phyloP scores from a whole-genome alignment of 2,113 vertebrate genomes.

The Notarius lentiginosus region DNA sequence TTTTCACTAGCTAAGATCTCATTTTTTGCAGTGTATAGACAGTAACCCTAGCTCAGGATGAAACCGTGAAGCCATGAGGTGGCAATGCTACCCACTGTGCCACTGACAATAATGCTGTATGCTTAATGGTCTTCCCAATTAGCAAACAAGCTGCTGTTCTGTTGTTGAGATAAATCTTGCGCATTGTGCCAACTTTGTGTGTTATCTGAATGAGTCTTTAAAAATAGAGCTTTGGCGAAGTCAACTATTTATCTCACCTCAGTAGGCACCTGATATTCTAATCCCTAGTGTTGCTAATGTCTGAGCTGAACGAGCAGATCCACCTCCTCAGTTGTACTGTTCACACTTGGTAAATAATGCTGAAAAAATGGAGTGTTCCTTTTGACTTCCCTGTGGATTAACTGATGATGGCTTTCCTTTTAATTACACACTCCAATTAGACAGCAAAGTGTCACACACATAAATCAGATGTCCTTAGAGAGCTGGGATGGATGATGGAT shows the following conservation, averaged over 20 bases:
- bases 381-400: not conserved
- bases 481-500: conserved; percentile 22
- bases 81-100: not conserved
- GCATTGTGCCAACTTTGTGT: not conserved
- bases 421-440: conserved; percentile 38
- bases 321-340: not conserved
- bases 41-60: not conserved
- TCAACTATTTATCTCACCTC: not conserved
- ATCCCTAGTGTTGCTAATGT: not conserved
- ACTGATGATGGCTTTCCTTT: conserved; percentile 8
- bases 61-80: not conserved
- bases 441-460: conserved; percentile 29
- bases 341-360: not conserved
- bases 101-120: not conserved
- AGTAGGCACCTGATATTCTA: not conserved
- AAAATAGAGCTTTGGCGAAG: not conserved
- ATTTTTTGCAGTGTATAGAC: not conserved
- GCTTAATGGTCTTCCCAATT: not conserved
- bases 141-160: not conserved
- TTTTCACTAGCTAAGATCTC: no score
- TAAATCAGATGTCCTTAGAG: conserved; percentile 30
- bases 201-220: not conserved
- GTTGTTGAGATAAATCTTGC: not conserved
- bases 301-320: not conserved
- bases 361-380: not conserved